Evolutionary conservation across 2,888 invertebrate genomes (phyloP), one percentile per base, ranked within the genome.

Genomic region (Labia minor): DNA sequence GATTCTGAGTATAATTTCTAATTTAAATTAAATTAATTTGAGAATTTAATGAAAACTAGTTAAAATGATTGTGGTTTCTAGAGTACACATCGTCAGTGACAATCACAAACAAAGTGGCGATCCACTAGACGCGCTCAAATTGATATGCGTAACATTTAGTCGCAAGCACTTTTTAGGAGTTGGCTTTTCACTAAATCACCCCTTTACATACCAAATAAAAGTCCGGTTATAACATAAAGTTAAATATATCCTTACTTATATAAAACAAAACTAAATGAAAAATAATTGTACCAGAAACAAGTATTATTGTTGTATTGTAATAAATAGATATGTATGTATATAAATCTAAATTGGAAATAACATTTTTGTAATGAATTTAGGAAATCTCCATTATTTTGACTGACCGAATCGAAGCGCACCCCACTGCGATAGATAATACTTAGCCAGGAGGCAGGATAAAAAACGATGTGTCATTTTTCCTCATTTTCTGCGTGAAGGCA

Each of bases 1-100:
- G 26, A 6, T 26, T 26, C 26, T 26, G n/a, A 49, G 49, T 14
- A 49, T 49, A n/a, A 49, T 49, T 10, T 49, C 4, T 49, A 49
- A 49, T 49, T 49, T n/a, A 49, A 49, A 49, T 49, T 49, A 49
- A 49, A 49, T 49, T 49, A 49, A 49, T 49, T 49, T 14, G n/a
- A 3, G 49, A 49, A 49, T 49, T 49, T 49, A 49, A 49, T 49
- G 49, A 49, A 49, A 49, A 49, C 49, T 49, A 49, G 49, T 49
- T 49, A 49, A 49, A 49, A 49, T 49, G 49, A 14, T 49, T 49
- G 49, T 16, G 49, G 49, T 49, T 33, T 49, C 49, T 49, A 49
- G 49, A 49, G 49, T 49, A 49, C 49, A 49, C 49, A 49, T 49
- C 49, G 49, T 49, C 49, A 49, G 49, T 49, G 49, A 49, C 49